These are phyloP conservation scores for Dusona sp. DNA, from an alignment of 2,888 invertebrate species.

Conservation along the genomic window DNA sequence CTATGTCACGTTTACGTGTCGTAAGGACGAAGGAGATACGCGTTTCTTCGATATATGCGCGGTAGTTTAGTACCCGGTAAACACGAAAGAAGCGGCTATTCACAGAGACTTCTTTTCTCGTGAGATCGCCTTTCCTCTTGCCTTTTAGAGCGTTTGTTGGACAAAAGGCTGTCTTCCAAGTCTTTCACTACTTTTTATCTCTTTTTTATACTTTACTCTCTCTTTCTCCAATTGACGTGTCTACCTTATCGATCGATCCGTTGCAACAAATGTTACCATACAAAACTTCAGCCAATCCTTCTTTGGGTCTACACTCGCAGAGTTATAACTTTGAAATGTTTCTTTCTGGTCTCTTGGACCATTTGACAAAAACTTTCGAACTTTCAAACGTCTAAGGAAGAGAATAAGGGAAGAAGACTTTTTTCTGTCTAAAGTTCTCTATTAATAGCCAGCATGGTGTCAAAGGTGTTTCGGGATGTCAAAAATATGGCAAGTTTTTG, in stretches of 20 bases:
- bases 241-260: slow-evolving; percentile 64
- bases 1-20: slow-evolving; percentile 4
- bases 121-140: slow-evolving; percentile 50
- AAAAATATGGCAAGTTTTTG: no score
- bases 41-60: slow-evolving; percentile 15
- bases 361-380: slow-evolving; percentile 38
- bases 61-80: slow-evolving; percentile 17
- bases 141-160: slow-evolving; percentile 54
- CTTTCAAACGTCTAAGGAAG: background rate
- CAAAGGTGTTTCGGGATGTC: no score
- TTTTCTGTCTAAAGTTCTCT: background rate
- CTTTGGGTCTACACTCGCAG: slow-evolving; percentile 43
- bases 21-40: slow-evolving; percentile 2
- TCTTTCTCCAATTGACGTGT: slow-evolving; percentile 56
- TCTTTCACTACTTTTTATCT: slow-evolving; percentile 3
- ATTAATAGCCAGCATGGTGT: no score
- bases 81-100: slow-evolving; percentile 33
- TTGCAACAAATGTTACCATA: background rate
- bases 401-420: background rate
- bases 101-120: slow-evolving; percentile 34
- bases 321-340: slow-evolving; percentile 30
- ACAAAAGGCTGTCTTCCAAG: slow-evolving; percentile 48
- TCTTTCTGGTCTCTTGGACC: slow-evolving; percentile 8
- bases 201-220: slow-evolving; percentile 25
- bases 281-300: slow-evolving; percentile 42